phyloP scores from a whole-genome alignment of 2,888 invertebrate species.

The Autographa pulchrina region DNA sequence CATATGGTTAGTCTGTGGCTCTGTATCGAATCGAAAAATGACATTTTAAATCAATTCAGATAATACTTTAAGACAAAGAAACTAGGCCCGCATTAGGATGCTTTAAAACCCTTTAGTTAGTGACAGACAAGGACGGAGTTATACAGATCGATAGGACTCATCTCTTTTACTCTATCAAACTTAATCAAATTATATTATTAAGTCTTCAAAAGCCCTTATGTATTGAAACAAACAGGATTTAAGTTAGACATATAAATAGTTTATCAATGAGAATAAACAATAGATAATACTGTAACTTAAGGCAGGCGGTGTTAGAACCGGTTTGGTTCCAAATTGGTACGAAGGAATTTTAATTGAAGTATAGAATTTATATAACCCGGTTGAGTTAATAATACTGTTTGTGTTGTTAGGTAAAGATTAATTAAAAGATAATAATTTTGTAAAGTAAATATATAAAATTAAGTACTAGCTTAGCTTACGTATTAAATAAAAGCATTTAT shows the following conservation, averaged over 20 bases:
- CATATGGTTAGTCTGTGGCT: conserved; percentile 68
- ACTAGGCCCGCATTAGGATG: no score
- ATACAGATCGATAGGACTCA: not conserved
- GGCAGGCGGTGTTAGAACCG: conserved; percentile 13
- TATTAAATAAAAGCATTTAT: no score
- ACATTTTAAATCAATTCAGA: not conserved
- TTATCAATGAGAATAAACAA: conserved; percentile 10
- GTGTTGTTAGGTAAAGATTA: not conserved
- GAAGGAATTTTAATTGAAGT: conserved; percentile 21
- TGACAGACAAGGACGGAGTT: not conserved
- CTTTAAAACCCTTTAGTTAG: not conserved
- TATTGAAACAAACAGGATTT: not conserved
- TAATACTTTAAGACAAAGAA: not conserved
- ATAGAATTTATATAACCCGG: conserved; percentile 20
- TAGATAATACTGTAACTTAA: not conserved
- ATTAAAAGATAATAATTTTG: not conserved
- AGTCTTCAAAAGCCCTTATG: not conserved
- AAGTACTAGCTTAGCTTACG: no score
- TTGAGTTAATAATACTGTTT: conserved; percentile 12
- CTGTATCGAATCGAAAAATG: conserved; percentile 70
- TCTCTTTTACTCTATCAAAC: not conserved
- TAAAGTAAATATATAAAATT: not conserved
- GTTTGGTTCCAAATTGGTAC: conserved; percentile 9
- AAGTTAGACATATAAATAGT: not conserved
- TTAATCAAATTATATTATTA: not conserved